Conservation (phyloP, 2,797 vertebrate species). For the Acanthurus tractus region DNA sequence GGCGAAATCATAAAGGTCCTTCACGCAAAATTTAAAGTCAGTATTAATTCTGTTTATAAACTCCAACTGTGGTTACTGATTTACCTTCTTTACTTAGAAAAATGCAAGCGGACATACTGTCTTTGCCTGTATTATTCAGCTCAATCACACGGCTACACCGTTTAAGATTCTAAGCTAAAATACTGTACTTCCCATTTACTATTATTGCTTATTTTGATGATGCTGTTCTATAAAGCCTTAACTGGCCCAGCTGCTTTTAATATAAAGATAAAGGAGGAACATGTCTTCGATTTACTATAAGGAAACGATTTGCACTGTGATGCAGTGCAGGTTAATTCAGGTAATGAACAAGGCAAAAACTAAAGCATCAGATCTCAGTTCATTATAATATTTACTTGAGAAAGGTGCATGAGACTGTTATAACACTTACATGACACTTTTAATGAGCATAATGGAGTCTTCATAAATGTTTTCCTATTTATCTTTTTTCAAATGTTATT, state of each 20-base stretch:
- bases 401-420: too few relatives aligned
- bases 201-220: background rate
- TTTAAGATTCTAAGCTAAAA: background rate
- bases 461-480: too few relatives aligned
- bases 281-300: background rate
- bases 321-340: too few relatives aligned
- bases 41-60: background rate
- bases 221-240: background rate
- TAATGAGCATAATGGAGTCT: too few relatives aligned
- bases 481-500: too few relatives aligned
- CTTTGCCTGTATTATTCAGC: background rate
- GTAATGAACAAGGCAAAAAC: too few relatives aligned
- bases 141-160: background rate
- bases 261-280: background rate
- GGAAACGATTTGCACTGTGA: background rate
- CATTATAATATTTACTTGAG: too few relatives aligned
- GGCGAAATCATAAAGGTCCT: conserved; percentile 20
- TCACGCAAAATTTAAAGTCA: conserved; percentile 30
- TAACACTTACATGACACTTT: too few relatives aligned
- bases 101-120: background rate
- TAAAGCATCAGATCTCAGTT: too few relatives aligned
- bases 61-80: background rate
- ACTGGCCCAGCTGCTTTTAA: background rate
- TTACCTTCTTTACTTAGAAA: background rate
- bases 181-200: background rate